Percentiles rank a stretch among this genome's conserved stretches.
Evolutionary conservation across 2,113 vertebrate genomes (phyloP).

Genomic region (Platysternon megacephalum): DNA sequence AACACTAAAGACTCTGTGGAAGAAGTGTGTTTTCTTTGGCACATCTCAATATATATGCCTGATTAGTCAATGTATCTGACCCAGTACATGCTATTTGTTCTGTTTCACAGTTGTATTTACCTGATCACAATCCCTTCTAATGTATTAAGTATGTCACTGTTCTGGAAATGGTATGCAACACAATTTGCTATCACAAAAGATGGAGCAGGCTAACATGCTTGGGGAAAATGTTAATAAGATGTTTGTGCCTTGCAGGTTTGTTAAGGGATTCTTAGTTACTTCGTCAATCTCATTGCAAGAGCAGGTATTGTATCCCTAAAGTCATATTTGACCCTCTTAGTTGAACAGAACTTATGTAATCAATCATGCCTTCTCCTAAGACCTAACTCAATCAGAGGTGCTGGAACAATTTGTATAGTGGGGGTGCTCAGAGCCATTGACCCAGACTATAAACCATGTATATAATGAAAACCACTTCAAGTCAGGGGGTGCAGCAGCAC

Average conservation of each 20-base stretch:
- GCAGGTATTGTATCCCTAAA: background rate
- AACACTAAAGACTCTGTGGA: background rate
- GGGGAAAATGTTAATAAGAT: slow-evolving; percentile 6
- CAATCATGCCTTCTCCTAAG: background rate
- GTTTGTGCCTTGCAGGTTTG: fast-evolving
- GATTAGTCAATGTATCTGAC: background rate
- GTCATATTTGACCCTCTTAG: background rate
- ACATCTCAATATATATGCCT: background rate
- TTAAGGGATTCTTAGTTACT: background rate
- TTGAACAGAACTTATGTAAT: background rate
- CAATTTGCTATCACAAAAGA: background rate
- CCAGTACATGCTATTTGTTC: background rate
- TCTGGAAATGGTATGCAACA: background rate
- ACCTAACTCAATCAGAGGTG: background rate
- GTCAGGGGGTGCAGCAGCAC: too few species aligned
- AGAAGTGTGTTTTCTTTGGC: background rate
- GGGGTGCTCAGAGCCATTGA: too few species aligned
- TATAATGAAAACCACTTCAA: too few species aligned
- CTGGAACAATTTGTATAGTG: too few species aligned
- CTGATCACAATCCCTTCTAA: background rate
- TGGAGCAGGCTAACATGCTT: background rate
- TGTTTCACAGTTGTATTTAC: background rate
- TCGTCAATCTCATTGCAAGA: background rate
- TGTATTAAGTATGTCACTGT: background rate
- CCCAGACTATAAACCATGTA: too few species aligned